Base-by-base conservation (phyloP, 2,888 invertebrate species). In the Epirrhoe tristata region DNA sequence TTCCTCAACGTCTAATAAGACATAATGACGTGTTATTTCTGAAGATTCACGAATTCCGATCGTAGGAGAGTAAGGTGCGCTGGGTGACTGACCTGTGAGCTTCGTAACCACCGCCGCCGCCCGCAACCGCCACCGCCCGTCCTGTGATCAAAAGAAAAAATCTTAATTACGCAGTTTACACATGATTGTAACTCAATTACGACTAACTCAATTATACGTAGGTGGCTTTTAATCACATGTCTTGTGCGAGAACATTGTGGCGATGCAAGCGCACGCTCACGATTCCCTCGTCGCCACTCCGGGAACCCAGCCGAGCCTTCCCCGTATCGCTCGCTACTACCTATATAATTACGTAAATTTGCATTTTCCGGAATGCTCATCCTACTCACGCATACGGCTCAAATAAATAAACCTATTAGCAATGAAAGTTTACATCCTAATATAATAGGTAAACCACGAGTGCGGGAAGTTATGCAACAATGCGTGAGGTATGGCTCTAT, bases 1-100 rank as follows among this genome's bases (percentile, higher is more conserved):
- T 89, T 90, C 89, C 90, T 90, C 87, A 83, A 85, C 82, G 81
- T 82, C 86, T 91, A 92, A 91, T 92, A 89, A 89, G 88, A 87
- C 80, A 86, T 90, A 91, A 92, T 91, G 88, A 90, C 83, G 86
- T 88, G 87, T 89, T 91, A 89, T 90, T 91, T 91, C 84, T 88
- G 87, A 88, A 88, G 89, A 90, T 91, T 89, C 89, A 90, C 89
- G 86, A 91, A 93, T 89, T 89, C 87, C 89, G 79, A 91, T 88
- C 84, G 81, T 79, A 80, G 84, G 74, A 79, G 80, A 85, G 86
- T 87, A 86, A 85, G 83, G 84, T 86, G 84, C 83, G 71, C 73
- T 75, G 77, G 90, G 87, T 91, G 81, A 93, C 91, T 93, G 85
- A 93, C 93, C 93, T 92, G 83, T 79, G 75, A 79, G 81, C 79